Evolutionary conservation across 2,113 vertebrate species (phyloP).

Genomic region (Chrysochloris asiatica): DNA sequence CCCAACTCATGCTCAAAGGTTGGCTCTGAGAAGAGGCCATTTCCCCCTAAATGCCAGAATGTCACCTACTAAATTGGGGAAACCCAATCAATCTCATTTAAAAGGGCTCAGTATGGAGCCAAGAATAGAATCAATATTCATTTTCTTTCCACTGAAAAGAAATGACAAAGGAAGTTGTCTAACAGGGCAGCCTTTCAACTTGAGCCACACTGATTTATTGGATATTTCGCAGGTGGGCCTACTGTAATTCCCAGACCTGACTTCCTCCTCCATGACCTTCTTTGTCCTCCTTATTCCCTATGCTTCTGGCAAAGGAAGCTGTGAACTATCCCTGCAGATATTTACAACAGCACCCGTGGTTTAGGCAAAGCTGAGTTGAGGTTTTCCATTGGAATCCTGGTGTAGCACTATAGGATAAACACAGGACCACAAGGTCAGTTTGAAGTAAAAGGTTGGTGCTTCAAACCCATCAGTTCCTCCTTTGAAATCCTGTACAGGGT

Average conservation of each 20-base stretch:
- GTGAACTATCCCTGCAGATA: neutral
- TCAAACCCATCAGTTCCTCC: too few relatives aligned
- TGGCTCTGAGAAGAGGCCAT: constrained; percentile 30
- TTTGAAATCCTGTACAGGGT: too few relatives aligned
- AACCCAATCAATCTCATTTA: constrained; percentile 49
- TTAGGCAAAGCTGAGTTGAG: neutral
- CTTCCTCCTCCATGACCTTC: neutral
- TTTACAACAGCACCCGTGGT: neutral
- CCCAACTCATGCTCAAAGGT: neutral
- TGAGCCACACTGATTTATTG: constrained; percentile 47
- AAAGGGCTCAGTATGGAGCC: constrained; percentile 43
- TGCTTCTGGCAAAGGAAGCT: neutral
- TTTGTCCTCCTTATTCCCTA: neutral
- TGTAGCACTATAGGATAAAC: too few relatives aligned
- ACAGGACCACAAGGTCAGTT: too few relatives aligned
- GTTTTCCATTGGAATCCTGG: neutral
- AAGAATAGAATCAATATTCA: constrained; percentile 75
- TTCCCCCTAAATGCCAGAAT: constrained; percentile 4
- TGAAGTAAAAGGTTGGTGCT: too few relatives aligned
- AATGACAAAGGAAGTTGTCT: constrained; percentile 64
- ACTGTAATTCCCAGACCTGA: constrained; percentile 36
- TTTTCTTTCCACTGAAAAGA: constrained; percentile 63
- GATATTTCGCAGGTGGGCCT: constrained; percentile 25
- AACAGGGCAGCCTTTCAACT: constrained; percentile 28
- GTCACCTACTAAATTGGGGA: constrained; percentile 24